Percentiles rank a stretch among this genome's conserved stretches.
Conservation (phyloP, 1,140 invertebrate genomes). For the Drosophila bifasciata region DNA sequence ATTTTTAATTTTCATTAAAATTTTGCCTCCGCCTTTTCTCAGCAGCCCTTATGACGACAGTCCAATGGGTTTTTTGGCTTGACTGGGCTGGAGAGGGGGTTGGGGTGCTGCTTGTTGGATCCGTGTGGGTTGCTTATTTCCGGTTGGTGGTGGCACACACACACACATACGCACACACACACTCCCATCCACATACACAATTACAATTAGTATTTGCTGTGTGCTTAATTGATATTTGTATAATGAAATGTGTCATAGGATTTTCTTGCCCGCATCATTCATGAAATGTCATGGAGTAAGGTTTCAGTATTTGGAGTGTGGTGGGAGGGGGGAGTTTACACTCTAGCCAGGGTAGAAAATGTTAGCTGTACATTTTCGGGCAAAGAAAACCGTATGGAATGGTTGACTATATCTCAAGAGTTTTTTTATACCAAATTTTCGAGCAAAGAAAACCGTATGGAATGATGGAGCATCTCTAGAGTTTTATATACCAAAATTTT, state of each 20-base stretch:
- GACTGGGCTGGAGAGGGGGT: too few relatives aligned
- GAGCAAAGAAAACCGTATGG: too few relatives aligned
- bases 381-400: too few relatives aligned
- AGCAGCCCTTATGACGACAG: conserved; percentile 58
- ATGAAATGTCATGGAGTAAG: conserved; percentile 9
- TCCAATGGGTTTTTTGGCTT: conserved; percentile 1
- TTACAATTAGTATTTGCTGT: conserved; percentile 72
- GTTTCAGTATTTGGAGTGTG: neutral
- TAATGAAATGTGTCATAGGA: conserved; percentile 78
- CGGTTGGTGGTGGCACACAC: conserved; percentile 23
- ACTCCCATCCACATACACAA: conserved; percentile 32
- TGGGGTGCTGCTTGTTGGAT: neutral
- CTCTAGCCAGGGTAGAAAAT: too few relatives aligned
- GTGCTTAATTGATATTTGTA: conserved; percentile 80
- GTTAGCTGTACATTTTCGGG: too few relatives aligned
- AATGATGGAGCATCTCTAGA: too few relatives aligned
- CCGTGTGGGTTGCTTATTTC: conserved; percentile 38
- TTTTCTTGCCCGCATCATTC: conserved; percentile 69
- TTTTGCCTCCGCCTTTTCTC: conserved; percentile 53
- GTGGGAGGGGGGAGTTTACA: neutral
- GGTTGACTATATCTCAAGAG: too few relatives aligned
- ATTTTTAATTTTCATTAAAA: conserved; percentile 83
- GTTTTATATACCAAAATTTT: too few relatives aligned
- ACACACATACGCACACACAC: conserved; percentile 12
- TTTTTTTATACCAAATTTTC: too few relatives aligned